Percentiles rank a stretch among this genome's conserved stretches.
Evolutionary conservation across 2,888 invertebrate genomes (phyloP).

Genomic region (Dioctria rufipes): DNA sequence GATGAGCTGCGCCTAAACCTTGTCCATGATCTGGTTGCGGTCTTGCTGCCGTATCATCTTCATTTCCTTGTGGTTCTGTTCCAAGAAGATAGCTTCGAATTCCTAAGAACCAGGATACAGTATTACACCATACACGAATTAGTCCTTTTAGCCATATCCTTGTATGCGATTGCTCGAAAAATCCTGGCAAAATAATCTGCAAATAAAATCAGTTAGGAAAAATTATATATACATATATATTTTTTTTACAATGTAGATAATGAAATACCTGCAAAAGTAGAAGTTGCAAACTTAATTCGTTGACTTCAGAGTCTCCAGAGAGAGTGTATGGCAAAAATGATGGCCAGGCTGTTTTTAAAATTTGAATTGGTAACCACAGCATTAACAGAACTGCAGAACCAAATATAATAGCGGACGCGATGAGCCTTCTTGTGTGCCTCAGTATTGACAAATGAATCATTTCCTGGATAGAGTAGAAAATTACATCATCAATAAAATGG

Average conservation of each 20-base stretch:
- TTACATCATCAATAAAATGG: neutral
- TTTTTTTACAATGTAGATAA: neutral
- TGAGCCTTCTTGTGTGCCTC: slow-evolving; percentile 89
- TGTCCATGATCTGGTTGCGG: slow-evolving; percentile 69
- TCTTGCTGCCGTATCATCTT: slow-evolving; percentile 64
- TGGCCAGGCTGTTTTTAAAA: slow-evolving; percentile 85
- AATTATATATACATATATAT: slow-evolving; percentile 16
- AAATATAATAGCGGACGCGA: slow-evolving; percentile 95
- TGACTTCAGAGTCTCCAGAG: slow-evolving; percentile 89
- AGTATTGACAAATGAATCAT: slow-evolving; percentile 98
- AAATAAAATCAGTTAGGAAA: slow-evolving; percentile 33
- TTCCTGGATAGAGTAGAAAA: slow-evolving; percentile 74
- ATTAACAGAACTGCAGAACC: slow-evolving; percentile 96
- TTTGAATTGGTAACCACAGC: slow-evolving; percentile 94
- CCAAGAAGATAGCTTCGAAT: slow-evolving; percentile 92
- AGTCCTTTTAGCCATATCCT: slow-evolving; percentile 94
- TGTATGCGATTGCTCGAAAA: slow-evolving; percentile 97
- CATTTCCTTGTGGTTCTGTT: slow-evolving; percentile 73
- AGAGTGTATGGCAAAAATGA: slow-evolving; percentile 96
- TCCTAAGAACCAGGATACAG: slow-evolving; percentile 87
- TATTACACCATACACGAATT: slow-evolving; percentile 88
- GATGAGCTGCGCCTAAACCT: slow-evolving; percentile 85
- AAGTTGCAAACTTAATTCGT: slow-evolving; percentile 94
- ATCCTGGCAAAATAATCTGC: slow-evolving; percentile 92
- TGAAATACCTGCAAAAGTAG: slow-evolving; percentile 83